Evolutionary conservation across 1,140 invertebrate genomes (phyloP).

Genomic region (Drosophila nigromelanica): DNA sequence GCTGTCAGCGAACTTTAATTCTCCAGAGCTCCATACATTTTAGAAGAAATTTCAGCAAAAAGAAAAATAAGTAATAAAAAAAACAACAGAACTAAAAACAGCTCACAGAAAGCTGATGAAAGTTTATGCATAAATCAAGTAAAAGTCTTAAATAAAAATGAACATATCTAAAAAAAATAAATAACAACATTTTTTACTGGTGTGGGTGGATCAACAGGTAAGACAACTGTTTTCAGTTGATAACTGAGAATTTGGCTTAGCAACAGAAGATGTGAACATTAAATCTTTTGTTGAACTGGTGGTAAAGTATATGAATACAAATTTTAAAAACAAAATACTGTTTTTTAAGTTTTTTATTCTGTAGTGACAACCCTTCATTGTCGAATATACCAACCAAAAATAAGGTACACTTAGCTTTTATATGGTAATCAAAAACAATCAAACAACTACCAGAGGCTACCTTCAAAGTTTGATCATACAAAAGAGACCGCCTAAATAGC

Average conservation of each 20-base stretch:
- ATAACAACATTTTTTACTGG: conserved; percentile 17
- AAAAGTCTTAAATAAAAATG: conserved; percentile 82
- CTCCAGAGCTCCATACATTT: conserved; percentile 66
- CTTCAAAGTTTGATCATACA: conserved; percentile 40
- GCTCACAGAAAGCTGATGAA: conserved; percentile 54
- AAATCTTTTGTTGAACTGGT: not conserved
- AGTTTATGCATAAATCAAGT: conserved; percentile 77
- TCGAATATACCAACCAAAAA: not conserved
- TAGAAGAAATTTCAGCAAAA: conserved; percentile 65
- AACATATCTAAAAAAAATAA: conserved; percentile 73
- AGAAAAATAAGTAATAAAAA: conserved; percentile 16
- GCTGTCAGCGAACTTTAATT: conserved; percentile 55
- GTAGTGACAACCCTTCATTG: too few relatives aligned
- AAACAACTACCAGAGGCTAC: conserved; percentile 12
- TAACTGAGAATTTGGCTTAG: not conserved
- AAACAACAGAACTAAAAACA: conserved; percentile 19
- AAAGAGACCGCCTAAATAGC: conserved; percentile 47
- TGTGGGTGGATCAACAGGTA: not conserved
- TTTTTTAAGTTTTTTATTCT: not conserved
- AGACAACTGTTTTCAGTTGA: not conserved
- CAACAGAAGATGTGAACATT: not conserved
- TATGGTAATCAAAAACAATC: conserved; percentile 10
- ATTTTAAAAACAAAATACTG: too few relatives aligned
- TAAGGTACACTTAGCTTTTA: not conserved
- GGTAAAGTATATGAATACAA: too few relatives aligned